Evolutionary conservation across 1,140 invertebrate genomes (phyloP), one percentile per base, ranked within the genome.

Genomic region (Lepidotrigona ventralis): DNA sequence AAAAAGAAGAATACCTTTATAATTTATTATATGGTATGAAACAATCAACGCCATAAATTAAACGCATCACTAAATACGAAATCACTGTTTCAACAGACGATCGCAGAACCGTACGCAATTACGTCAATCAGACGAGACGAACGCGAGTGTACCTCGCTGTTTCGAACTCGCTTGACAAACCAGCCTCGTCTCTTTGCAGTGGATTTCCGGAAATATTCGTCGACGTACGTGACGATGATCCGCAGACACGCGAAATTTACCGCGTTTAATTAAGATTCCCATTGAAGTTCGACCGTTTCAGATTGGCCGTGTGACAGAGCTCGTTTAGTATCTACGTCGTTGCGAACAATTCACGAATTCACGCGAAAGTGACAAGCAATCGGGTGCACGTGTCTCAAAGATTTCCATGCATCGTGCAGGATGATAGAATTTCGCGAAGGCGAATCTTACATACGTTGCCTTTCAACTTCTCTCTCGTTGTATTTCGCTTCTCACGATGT

Each of bases 241-340:
- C 81, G 39, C 68, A 23, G 46, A 39, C 54, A 26, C 5, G 2
- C 19, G 56, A 68, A 83, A 90, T 91, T 46, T 89, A 90, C 71
- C 77, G 86, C 83, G 82, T 89, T 46, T 91, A 90, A 91, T 90
- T 91, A 84, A 83, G 84, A 81, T 68, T 64, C 71, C 72, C 68
- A 87, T 89, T 83, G 78, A 89, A 85, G 84, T 89, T 86, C 83
- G 77, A 74, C 72, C 77, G 71, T 58, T 53, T 46, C 54, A 39
- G 39, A 71, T 71, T 70, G 76, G 39, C 68, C 69, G 58, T 46
- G 58, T 21, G 60, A 11, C 19, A n/a, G 8, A 29, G 21, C 54
- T 54, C 15, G 69, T 39, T 39, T 39, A 63, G 54, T 53, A 63
- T 29, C 23, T 33, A 11, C 11, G 17, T 14, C 21, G 70, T 15